phyloP scores from a whole-genome alignment of 2,888 invertebrate species.

The Pyralis farinalis region DNA sequence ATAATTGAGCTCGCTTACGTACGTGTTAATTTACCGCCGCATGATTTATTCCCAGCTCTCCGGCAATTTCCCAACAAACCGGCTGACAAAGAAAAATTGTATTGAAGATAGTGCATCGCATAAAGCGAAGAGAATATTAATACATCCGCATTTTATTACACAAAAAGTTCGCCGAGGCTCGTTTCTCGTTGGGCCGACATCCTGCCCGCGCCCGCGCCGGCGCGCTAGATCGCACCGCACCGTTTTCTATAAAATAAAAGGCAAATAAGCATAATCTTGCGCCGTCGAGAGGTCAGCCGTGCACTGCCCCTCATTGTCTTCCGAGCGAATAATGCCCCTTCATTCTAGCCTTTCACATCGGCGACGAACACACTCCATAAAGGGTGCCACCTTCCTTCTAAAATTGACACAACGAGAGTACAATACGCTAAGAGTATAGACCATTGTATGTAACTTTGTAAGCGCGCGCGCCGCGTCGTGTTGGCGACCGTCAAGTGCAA shows the following conservation, averaged over 20 bases:
- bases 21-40: conserved; percentile 16
- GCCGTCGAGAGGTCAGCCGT: conserved; percentile 51
- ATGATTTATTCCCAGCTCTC: conserved; percentile 8
- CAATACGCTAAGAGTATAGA: conserved; percentile 27
- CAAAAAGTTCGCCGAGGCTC: conserved; percentile 41
- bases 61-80: conserved; percentile 19
- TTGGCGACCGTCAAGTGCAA: no score
- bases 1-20: conserved; percentile 24
- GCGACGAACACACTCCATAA: conserved; percentile 39
- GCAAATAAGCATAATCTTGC: conserved; percentile 55
- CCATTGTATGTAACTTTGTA: conserved; percentile 56
- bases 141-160: conserved; percentile 49
- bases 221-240: conserved; percentile 30
- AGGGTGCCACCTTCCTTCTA: conserved; percentile 38
- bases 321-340: conserved; percentile 32
- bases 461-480: not conserved
- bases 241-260: conserved; percentile 64
- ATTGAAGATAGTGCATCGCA: conserved; percentile 25
- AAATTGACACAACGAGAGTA: conserved; percentile 49
- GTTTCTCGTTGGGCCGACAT: conserved; percentile 48
- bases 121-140: conserved; percentile 42
- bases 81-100: conserved; percentile 15
- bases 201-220: conserved; percentile 31
- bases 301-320: conserved; percentile 60
- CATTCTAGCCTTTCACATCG: conserved; percentile 30